Conservation (phyloP, 2,113 vertebrate genomes). For the Chionomys nivalis region DNA sequence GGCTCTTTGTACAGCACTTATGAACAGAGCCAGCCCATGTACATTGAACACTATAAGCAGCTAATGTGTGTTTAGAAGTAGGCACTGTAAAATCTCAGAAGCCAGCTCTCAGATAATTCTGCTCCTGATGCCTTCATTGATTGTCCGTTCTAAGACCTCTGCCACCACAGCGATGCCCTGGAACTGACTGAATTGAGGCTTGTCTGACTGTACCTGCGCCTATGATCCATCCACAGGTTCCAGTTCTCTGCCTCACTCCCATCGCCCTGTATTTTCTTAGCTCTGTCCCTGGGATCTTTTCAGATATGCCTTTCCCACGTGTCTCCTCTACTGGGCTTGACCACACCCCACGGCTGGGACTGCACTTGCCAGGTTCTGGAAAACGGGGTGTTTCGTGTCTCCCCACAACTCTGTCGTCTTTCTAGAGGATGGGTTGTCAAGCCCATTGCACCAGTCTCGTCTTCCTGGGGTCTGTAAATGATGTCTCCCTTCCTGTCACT, state of each 20-base stretch:
- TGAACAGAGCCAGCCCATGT: background rate
- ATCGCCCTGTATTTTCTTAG: too few species aligned
- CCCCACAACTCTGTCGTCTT: too few species aligned
- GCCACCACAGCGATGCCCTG: too few species aligned
- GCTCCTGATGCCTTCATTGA: too few species aligned
- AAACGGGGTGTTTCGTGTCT: accelerated
- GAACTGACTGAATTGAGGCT: accelerated
- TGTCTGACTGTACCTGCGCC: background rate
- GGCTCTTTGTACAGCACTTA: background rate
- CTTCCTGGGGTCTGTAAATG: background rate
- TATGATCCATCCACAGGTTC: accelerated
- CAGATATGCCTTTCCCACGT: background rate
- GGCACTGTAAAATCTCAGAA: background rate
- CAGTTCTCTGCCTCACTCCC: accelerated
- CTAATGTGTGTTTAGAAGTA: background rate
- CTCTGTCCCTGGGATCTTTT: background rate
- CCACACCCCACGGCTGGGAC: background rate
- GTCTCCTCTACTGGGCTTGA: background rate
- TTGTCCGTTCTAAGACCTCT: background rate
- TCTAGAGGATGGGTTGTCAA: background rate
- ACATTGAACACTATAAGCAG: background rate
- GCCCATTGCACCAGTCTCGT: background rate
- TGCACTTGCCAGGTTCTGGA: accelerated
- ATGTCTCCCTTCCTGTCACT: background rate
- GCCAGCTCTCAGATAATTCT: background rate